Evolutionary conservation across 2,888 invertebrate genomes (phyloP), one percentile per base, ranked within the genome.

Genomic region (Torymus auratus): DNA sequence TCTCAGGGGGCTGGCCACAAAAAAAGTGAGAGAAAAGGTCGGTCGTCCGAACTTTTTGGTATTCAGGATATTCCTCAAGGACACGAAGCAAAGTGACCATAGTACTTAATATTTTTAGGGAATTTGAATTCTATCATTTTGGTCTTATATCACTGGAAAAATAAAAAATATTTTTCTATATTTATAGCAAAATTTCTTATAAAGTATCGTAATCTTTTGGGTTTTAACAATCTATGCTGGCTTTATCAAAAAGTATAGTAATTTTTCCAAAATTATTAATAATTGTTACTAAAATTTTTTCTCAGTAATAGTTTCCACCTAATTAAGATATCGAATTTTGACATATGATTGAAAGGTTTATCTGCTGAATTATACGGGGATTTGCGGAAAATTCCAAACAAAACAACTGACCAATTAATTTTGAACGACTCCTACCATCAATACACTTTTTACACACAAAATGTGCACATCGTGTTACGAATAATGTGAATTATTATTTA

Each of bases 1-100:
- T 79, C 78, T 79, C 76, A 64, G 82, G 72, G 76, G 75, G 69
- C 70, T 74, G 77, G 82, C 81, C 81, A 75, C 68, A 15, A 60
- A 3, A 15, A 2, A 28, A 52, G 7, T 4, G 28, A 23, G 60
- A 2, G 11, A 61, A 13, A n/a, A 62, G 62, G 56, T 41, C 52
- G 52, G 64, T 41, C 41, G 41, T 41, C 7, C 7, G 41, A 41
- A 41, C 41, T 41, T 41, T 1, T 41, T 41, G 7, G 7, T 41
- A 41, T 7, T 41, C 5, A 41, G 41, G 1, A 41, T 41, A 7
- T 1, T 41, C 7, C 41, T 41, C 41, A 41, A 41, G 41, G 41
- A 41, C 41, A 7, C 7, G 41, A 41, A 41, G 7, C 41, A 41
- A 41, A 41, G 7, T 7, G 41, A 1, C 5, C 7, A 41, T 1